Base-by-base conservation (phyloP, 2,113 vertebrate genomes). In the Ancistrus triradiatus region DNA sequence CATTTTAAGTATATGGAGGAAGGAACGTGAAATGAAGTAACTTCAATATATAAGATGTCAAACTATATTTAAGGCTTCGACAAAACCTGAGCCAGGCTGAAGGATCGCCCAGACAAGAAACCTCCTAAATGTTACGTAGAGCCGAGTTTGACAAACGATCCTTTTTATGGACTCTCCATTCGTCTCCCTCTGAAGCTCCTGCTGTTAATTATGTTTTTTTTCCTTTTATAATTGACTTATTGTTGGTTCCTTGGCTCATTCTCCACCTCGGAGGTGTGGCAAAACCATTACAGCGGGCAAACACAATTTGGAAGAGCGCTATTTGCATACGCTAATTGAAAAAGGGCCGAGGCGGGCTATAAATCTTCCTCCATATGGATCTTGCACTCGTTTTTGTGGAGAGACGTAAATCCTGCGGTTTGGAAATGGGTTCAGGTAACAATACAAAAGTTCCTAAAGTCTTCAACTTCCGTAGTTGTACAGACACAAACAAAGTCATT, bases 241-340 rank as follows among this genome's bases (percentile, higher is more conserved):
- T 60, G 13, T 35, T 35, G 37, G 24, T 61, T 72, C 46, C 22
- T 48, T 15, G 61, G 24, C 6, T 40, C 5, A 25, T 42, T 47
- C 28, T 72, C 21, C 47, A 50, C 49, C 17, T 42, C 25, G 7
- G 21, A 65, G 35, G 27, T 46, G 56, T 44, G 50, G 33, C 55
- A 47, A 69, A 52, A 24, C 59, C 51, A 51, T 65, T 73, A 59
- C 67, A 63, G 17, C 22, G 18, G 15, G 63, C 68, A 67, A 59
- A 60, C 18, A 19, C 40, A 13, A 55, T 71, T 65, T 68, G 61
- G 46, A 56, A 15, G 17, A 53, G 63, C 38, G 15, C 53, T 53
- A 59, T 68, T 73, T 73, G 65, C 59, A 55, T 60, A 59, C 38
- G 37, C 58, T 68, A 75, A 72, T 68, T 68, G 50, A 42, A 55